Evolutionary conservation across 2,113 vertebrate genomes (phyloP).

Genomic region (Bubo blakistoni): DNA sequence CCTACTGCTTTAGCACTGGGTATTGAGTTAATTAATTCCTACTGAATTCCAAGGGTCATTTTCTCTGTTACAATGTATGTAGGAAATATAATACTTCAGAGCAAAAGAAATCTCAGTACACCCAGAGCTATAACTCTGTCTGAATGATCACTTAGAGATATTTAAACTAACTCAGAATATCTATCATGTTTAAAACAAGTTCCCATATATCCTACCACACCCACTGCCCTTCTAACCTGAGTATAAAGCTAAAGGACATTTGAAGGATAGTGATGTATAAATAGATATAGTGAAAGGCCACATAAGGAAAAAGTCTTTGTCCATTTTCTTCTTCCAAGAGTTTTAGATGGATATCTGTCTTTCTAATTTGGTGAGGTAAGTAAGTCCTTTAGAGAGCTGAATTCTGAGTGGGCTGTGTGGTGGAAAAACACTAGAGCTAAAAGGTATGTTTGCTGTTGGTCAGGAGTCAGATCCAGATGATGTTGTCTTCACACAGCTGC

Average conservation of each 20-base stretch:
- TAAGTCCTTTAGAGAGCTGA: not conserved
- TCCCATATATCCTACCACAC: not conserved
- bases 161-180: not conserved
- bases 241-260: not conserved
- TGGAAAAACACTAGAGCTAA: not conserved
- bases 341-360: not conserved
- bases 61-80: not conserved
- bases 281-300: not conserved
- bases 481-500: not conserved
- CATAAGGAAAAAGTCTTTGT: not conserved
- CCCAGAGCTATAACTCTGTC: not conserved
- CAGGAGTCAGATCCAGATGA: not conserved
- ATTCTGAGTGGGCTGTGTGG: not conserved
- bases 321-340: not conserved
- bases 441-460: not conserved
- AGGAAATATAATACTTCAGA: not conserved
- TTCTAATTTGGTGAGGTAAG: not conserved
- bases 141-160: not conserved
- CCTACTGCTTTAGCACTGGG: not conserved
- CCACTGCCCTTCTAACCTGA: not conserved
- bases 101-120: not conserved
- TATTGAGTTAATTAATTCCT: not conserved
- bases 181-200: not conserved
- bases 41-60: not conserved
- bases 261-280: not conserved